Conservation (phyloP, 2,888 invertebrate species). For the Silvanus unidentatus region DNA sequence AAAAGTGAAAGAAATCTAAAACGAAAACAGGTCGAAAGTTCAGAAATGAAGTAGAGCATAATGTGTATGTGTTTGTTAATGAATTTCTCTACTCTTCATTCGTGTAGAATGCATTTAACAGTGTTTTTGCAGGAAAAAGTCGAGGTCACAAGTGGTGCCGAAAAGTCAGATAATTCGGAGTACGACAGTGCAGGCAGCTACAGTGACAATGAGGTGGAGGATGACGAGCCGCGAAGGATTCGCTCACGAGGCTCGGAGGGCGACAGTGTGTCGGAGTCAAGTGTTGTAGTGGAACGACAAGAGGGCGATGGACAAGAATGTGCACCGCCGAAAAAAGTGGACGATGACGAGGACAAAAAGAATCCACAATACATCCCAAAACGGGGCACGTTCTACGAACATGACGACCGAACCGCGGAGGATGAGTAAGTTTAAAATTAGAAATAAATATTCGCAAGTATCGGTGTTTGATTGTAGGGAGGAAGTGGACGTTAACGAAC, state of each 20-base stretch:
- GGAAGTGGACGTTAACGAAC: slow-evolving; percentile 24
- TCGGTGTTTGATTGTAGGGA: slow-evolving; percentile 1
- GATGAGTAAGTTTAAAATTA: slow-evolving; percentile 51
- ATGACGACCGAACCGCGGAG: slow-evolving; percentile 82
- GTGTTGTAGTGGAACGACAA: slow-evolving; percentile 56
- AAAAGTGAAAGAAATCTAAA: slow-evolving; percentile 28
- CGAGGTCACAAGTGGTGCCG: slow-evolving; percentile 19
- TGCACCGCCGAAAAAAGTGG: slow-evolving; percentile 59
- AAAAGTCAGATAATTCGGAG: slow-evolving; percentile 37
- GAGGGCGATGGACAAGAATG: slow-evolving; percentile 68
- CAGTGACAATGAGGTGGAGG: slow-evolving; percentile 34
- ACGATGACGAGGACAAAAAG: slow-evolving; percentile 89
- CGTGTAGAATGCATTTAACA: too few relatives aligned
- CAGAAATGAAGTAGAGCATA: slow-evolving; percentile 35
- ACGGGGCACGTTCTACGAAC: slow-evolving; percentile 92
- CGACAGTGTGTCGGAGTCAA: slow-evolving; percentile 43
- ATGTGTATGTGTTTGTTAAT: slow-evolving; percentile 21
- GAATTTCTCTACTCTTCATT: slow-evolving; percentile 11
- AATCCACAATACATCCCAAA: slow-evolving; percentile 98
- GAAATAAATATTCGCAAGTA: slow-evolving; percentile 2
- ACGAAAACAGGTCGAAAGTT: slow-evolving; percentile 39
- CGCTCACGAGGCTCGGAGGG: slow-evolving; percentile 25
- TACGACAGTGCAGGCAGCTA: slow-evolving; percentile 42
- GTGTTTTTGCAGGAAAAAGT: slow-evolving; percentile 35
- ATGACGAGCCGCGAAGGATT: slow-evolving; percentile 18